Percentiles rank a stretch among this genome's conserved stretches.
phyloP scores from a whole-genome alignment of 2,113 vertebrate genomes.

The Microcebus lehilahytsara region DNA sequence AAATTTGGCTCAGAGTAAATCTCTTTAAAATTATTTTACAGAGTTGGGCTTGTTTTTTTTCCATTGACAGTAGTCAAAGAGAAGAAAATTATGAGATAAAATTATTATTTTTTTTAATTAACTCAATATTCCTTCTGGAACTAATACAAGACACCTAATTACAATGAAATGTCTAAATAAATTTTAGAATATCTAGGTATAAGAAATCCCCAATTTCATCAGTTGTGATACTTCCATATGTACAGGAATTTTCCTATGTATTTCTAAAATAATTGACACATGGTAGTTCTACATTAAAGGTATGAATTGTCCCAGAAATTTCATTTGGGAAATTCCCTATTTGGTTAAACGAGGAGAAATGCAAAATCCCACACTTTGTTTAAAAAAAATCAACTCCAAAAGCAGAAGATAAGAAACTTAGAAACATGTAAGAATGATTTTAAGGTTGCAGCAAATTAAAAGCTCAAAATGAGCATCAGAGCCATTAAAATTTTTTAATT shows the following conservation, averaged over 20 bases:
- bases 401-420: background rate
- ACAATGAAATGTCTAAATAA: background rate
- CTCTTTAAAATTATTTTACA: too few species aligned
- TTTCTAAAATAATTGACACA: conserved; percentile 7
- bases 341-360: conserved; percentile 22
- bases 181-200: background rate
- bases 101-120: background rate
- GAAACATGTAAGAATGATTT: background rate
- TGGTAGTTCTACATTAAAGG: background rate
- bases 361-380: background rate
- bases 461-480: background rate
- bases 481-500: background rate
- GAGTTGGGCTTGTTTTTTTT: too few species aligned
- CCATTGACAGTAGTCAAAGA: background rate
- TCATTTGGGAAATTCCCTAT: background rate
- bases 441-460: background rate
- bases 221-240: background rate
- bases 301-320: background rate
- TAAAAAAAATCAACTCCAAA: conserved; percentile 23
- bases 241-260: background rate
- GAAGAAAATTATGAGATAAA: background rate
- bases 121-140: conserved; percentile 33
- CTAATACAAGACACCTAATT: background rate
- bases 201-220: background rate
- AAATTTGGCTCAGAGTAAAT: too few species aligned